Base-by-base conservation (phyloP, 2,888 invertebrate species). In the Anticlea derivata region DNA sequence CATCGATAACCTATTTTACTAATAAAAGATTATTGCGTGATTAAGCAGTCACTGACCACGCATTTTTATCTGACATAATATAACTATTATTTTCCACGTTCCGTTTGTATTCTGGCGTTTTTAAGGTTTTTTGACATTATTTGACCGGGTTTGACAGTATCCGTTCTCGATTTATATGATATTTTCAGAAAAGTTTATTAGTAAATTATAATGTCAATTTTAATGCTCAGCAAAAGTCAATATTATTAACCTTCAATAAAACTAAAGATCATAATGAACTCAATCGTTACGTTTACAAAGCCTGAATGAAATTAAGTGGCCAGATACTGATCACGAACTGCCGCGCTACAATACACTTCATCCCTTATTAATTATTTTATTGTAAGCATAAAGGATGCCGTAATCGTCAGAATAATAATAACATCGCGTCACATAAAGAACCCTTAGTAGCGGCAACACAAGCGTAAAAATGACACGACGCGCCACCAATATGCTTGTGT, bases 301-400 rank as follows among this genome's bases (percentile, higher is more conserved):
- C 75, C 73, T 80, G 76, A 83, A 83, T 76, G 76, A 77, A 80
- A 76, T 75, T 78, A 82, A 87, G 78, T 78, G 75, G 71, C 65
- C 70, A 62, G 89, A 89, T 90, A 88, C 83, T 79, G 77, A 90
- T 90, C 90, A 73, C 82, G 66, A 80, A 78, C 80, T 78, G 80
- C 81, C 77, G 73, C 68, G 65, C 77, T 72, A 87, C 87, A 88
- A 89, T 86, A 83, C 82, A 80, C 83, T 86, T 80, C 86, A 88
- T 87, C 90, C 89, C 88, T 90, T 90, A 90, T 89, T 90, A 90
- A 90, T 90, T 90, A 88, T 89, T 90, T 90, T 89, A 90, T 90
- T 88, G 89, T 86, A 83, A 80, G 85, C 87, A 86, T 89, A 89
- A 89, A 89, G 83, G 90, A 89, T 85, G 87, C 81, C 86, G 86